Conservation (phyloP, 2,888 invertebrate genomes). For the Dicranocentrus wangi region DNA sequence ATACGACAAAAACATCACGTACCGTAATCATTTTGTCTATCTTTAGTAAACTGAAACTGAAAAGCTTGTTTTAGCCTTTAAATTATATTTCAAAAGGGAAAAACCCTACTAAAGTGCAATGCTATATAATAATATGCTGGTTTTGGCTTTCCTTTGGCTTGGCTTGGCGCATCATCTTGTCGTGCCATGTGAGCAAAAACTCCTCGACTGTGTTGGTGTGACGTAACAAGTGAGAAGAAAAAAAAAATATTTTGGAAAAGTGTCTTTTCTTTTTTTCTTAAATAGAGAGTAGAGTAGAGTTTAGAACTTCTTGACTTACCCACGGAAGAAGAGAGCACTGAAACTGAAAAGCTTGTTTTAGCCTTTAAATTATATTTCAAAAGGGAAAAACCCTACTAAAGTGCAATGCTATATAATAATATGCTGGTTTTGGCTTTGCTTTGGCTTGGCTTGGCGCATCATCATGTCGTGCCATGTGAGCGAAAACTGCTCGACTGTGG, state of each 20-base stretch:
- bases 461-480: too few relatives aligned
- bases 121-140: too few relatives aligned
- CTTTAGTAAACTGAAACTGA: slow-evolving; percentile 48
- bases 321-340: slow-evolving; percentile 87
- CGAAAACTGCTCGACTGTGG: not conserved
- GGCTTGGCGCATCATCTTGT: too few relatives aligned
- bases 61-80: slow-evolving; percentile 53
- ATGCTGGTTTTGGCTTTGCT: too few relatives aligned
- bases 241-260: slow-evolving; percentile 23
- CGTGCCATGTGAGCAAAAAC: too few relatives aligned
- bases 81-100: slow-evolving; percentile 52
- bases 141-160: too few relatives aligned
- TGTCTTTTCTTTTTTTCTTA: not conserved
- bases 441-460: too few relatives aligned
- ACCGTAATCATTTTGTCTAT: slow-evolving; percentile 48
- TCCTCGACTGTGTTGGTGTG: not conserved
- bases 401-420: too few relatives aligned
- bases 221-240: slow-evolving; percentile 28
- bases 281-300: slow-evolving; percentile 3
- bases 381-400: too few relatives aligned
- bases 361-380: slow-evolving; percentile 49
- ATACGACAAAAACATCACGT: slow-evolving; percentile 62
- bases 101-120: too few relatives aligned
- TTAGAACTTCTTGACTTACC: slow-evolving; percentile 76
- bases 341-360: slow-evolving; percentile 55